These are phyloP conservation scores for Autographa pulchrina DNA, from an alignment of 2,888 invertebrate species.

Conservation along the genomic window DNA sequence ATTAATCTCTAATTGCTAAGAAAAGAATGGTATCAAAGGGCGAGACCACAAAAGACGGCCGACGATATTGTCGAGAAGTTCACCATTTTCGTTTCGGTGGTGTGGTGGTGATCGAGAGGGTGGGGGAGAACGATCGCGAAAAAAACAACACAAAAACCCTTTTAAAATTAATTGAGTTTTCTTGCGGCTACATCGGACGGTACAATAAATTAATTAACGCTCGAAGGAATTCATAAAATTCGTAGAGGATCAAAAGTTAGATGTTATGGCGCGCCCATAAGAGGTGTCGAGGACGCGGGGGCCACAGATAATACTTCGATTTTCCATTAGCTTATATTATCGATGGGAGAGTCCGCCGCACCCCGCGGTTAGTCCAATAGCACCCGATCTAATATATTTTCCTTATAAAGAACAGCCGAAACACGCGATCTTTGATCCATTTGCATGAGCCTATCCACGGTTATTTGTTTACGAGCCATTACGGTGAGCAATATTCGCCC, in stretches of 20 bases:
- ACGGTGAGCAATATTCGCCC: slow-evolving; percentile 79
- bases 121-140: slow-evolving; percentile 76
- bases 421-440: slow-evolving; percentile 88
- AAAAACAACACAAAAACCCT: slow-evolving; percentile 89
- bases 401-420: slow-evolving; percentile 83
- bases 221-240: slow-evolving; percentile 88
- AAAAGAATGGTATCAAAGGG: slow-evolving; percentile 78
- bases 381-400: slow-evolving; percentile 85
- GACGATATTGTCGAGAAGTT: slow-evolving; percentile 79
- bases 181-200: slow-evolving; percentile 87
- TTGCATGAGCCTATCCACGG: slow-evolving; percentile 79
- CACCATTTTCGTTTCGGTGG: slow-evolving; percentile 77
- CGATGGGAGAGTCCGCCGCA: slow-evolving; percentile 82
- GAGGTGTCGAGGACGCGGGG: slow-evolving; percentile 63
- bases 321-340: slow-evolving; percentile 88
- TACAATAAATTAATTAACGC: slow-evolving; percentile 89
- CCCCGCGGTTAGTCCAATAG: slow-evolving; percentile 77
- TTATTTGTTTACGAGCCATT: slow-evolving; percentile 85
- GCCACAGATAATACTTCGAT: slow-evolving; percentile 87
- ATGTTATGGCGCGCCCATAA: slow-evolving; percentile 67
- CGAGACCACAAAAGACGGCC: slow-evolving; percentile 76
- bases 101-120: slow-evolving; percentile 67
- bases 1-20: slow-evolving; percentile 85
- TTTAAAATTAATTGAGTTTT: slow-evolving; percentile 90
- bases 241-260: slow-evolving; percentile 88